Conservation (phyloP, 2,888 invertebrate genomes). For the Eulithis prunata region DNA sequence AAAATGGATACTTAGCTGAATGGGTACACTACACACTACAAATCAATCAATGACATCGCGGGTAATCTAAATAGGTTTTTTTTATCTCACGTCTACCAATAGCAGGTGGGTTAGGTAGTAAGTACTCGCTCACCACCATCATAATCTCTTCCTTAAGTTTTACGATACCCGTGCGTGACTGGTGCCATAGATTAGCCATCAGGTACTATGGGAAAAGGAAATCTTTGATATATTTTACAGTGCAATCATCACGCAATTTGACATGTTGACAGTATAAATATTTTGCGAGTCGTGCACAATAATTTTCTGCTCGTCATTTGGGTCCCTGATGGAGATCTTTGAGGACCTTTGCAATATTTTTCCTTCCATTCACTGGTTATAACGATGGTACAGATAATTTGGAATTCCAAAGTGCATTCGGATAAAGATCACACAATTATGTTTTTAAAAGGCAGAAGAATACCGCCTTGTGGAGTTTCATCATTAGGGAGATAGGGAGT, state of each 20-base stretch:
- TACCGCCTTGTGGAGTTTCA: too few relatives aligned
- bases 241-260: slow-evolving; percentile 40
- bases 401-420: slow-evolving; percentile 13
- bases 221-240: slow-evolving; percentile 34
- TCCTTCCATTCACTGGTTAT: slow-evolving; percentile 12
- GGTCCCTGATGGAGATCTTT: neutral
- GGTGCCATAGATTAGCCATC: slow-evolving; percentile 27
- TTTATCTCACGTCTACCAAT: neutral
- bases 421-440: slow-evolving; percentile 12
- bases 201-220: slow-evolving; percentile 26
- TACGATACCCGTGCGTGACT: slow-evolving; percentile 49
- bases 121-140: neutral
- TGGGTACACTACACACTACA: too few relatives aligned
- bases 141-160: slow-evolving; percentile 35
- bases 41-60: too few relatives aligned
- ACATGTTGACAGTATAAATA: slow-evolving; percentile 36
- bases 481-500: neutral
- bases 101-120: neutral
- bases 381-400: slow-evolving; percentile 19
- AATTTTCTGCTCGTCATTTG: slow-evolving; percentile 15
- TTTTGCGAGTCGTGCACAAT: slow-evolving; percentile 18
- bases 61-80: too few relatives aligned
- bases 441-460: neutral
- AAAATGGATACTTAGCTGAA: too few relatives aligned
- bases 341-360: slow-evolving; percentile 13